phyloP scores from a whole-genome alignment of 2,113 vertebrate species.

The Notarius lentiginosus region DNA sequence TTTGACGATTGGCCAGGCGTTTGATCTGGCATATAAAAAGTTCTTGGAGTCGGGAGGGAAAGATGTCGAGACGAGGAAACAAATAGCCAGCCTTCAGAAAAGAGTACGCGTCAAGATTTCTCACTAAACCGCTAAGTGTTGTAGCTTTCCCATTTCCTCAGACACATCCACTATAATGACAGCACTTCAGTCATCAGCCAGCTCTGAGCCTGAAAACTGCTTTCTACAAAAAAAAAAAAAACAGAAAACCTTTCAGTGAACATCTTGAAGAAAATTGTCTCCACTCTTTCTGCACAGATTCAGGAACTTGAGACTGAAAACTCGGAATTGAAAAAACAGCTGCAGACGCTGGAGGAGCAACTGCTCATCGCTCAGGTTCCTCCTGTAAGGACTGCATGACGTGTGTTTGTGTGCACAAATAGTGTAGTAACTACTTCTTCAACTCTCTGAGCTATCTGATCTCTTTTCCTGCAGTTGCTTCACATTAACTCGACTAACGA shows the following conservation, averaged over 20 bases:
- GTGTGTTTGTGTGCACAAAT: not conserved
- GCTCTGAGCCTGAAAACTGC: not conserved
- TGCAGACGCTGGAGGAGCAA: constrained; percentile 91
- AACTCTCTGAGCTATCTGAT: constrained; percentile 47
- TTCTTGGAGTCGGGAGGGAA: constrained; percentile 98
- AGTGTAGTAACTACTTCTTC: not conserved
- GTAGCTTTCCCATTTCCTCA: not conserved
- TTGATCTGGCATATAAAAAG: constrained; percentile 98
- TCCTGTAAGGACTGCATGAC: constrained; percentile 76
- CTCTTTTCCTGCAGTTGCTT: constrained; percentile 80
- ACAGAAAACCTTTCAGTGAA: not conserved
- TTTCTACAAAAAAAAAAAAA: not conserved
- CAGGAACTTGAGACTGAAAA: constrained; percentile 97
- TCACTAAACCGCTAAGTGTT: not conserved
- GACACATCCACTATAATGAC: not conserved
- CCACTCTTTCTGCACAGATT: constrained; percentile 78
- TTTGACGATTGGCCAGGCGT: constrained; percentile 96
- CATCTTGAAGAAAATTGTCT: not conserved
- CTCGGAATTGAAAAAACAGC: constrained; percentile 89
- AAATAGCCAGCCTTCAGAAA: constrained; percentile 93
- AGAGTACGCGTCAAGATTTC: constrained; percentile 75
- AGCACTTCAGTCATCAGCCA: not conserved
- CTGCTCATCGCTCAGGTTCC: constrained; percentile 84
- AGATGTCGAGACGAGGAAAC: constrained; percentile 97
- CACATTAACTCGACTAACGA: constrained; percentile 81